Conservation (phyloP, 2,888 invertebrate genomes). For the Altica lythri region DNA sequence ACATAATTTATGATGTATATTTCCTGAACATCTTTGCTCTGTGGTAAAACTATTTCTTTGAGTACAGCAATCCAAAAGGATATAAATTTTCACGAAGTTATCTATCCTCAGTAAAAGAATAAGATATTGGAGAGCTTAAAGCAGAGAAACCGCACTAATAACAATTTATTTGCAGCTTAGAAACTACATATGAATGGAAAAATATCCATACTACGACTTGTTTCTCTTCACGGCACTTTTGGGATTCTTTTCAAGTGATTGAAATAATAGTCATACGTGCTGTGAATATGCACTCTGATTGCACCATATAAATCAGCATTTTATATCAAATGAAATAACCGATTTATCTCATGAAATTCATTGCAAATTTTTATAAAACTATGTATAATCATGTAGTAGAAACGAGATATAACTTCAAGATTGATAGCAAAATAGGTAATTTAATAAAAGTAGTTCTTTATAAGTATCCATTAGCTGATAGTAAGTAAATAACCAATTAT, state of each 20-base stretch:
- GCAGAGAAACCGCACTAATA: slow-evolving; percentile 15
- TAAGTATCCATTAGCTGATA: no score
- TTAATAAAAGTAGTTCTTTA: no score
- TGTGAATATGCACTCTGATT: slow-evolving; percentile 7
- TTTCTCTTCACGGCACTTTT: neutral
- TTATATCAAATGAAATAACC: no score
- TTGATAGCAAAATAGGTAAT: no score
- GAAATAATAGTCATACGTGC: slow-evolving; percentile 23
- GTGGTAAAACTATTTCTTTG: no score
- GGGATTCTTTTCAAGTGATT: slow-evolving; percentile 17
- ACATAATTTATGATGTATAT: no score
- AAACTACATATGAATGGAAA: slow-evolving; percentile 16
- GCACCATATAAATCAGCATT: slow-evolving; percentile 16
- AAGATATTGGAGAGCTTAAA: slow-evolving; percentile 3
- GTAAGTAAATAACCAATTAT: no score
- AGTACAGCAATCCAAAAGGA: neutral
- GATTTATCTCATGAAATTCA: no score
- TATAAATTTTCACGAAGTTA: slow-evolving; percentile 5
- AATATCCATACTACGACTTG: slow-evolving; percentile 14
- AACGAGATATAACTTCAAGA: no score
- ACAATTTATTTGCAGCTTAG: slow-evolving; percentile 23
- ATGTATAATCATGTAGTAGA: no score
- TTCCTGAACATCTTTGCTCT: no score
- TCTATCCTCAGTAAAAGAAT: slow-evolving; percentile 10
- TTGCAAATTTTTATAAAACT: no score